Evolutionary conservation across 1,140 invertebrate species (phyloP).

Genomic region (Dryas iulia): DNA sequence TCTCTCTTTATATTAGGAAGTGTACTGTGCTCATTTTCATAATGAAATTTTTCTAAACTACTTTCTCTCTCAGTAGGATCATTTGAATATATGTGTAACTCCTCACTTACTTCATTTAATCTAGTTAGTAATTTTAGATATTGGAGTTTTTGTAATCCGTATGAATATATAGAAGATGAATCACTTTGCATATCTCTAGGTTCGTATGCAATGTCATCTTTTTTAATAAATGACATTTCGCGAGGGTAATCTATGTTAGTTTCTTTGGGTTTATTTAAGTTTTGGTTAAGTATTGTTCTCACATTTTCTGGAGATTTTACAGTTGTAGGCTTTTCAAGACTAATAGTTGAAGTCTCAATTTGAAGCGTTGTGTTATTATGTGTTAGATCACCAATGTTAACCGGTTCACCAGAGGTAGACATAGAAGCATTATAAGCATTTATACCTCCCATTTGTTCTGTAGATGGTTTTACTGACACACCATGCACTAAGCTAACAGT

Average conservation of each 20-base stretch:
- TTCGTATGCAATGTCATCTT: slow-evolving; percentile 60
- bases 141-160: slow-evolving; percentile 67
- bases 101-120: slow-evolving; percentile 60
- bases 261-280: slow-evolving; percentile 24
- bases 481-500: slow-evolving; percentile 77
- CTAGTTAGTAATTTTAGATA: slow-evolving; percentile 62
- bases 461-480: slow-evolving; percentile 49
- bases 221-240: slow-evolving; percentile 32
- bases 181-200: slow-evolving; percentile 74
- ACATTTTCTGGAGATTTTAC: slow-evolving; percentile 30
- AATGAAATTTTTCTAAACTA: slow-evolving; percentile 53
- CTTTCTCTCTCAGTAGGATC: slow-evolving; percentile 46
- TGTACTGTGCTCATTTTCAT: slow-evolving; percentile 47
- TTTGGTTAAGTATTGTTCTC: slow-evolving; percentile 21
- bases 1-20: not conserved
- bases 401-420: slow-evolving; percentile 44
- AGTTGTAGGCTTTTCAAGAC: not conserved
- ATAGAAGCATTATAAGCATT: slow-evolving; percentile 56
- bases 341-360: slow-evolving; percentile 10
- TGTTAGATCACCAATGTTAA: slow-evolving; percentile 45
- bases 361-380: slow-evolving; percentile 36
- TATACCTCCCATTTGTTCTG: slow-evolving; percentile 37
- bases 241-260: slow-evolving; percentile 31
- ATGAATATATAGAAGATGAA: slow-evolving; percentile 65
- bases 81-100: slow-evolving; percentile 61